Evolutionary conservation across 2,888 invertebrate species (phyloP), one percentile per base, ranked within the genome.

Genomic region (Callosobruchus maculatus): DNA sequence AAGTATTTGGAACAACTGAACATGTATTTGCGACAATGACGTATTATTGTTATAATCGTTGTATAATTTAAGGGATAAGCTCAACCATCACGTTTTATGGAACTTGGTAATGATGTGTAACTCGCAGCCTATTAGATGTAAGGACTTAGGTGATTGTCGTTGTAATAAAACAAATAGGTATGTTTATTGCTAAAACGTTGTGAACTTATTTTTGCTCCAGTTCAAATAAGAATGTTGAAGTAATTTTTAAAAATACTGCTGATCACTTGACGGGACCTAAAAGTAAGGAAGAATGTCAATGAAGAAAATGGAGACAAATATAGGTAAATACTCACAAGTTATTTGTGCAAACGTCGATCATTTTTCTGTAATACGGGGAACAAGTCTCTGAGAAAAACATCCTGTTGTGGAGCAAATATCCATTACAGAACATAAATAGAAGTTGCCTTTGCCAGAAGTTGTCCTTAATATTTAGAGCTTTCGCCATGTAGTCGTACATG

Each of bases 331-430:
- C 90, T 88, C 75, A 90, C 90, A 88, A 86, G 81, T 86, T 82
- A 76, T 87, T 88, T 20, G 90, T 89, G 77, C 89, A 89, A 0
- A 88, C 88, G 77, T 86, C 87, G 85, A 90, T 87, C 80, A 90
- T 83, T 81, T 90, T 90, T 77, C 87, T 83, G 79, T 90, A 90
- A 84, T 90, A 90, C 67, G 86, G 82, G 0, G 90, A 90, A 72
- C 90, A 90, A 0, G 87, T 88, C 70, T 89, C 88, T 31, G 89
- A 88, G 79, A 88, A 88, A 87, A 89, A 88, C 31, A 90, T 88
- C 0, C 89, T 83, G 67, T 89, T 89, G 83, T 90, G 90, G 82
- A 90, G 87, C 80, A 90, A 81, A 77, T 89, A 83, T 0, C 89
- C 90, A 76, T 89, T 89, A 79, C 89, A 89, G 68, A 88, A 68